These are phyloP conservation scores for Ceyx melanurus DNA, from an alignment of 2,113 vertebrate genomes.

Conservation along the genomic window DNA sequence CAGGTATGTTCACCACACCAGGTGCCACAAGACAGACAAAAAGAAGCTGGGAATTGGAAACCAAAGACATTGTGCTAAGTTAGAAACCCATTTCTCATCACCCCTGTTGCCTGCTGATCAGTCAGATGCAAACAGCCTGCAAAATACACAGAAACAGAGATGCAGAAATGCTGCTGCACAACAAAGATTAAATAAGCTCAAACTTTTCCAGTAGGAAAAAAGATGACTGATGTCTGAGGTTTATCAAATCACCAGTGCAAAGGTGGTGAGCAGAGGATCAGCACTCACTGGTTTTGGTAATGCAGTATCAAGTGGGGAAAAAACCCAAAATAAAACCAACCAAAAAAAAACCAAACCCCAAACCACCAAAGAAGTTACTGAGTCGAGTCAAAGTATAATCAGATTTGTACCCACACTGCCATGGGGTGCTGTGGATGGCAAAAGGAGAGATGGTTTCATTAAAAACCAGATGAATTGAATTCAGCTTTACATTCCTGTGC, in stretches of 20 bases:
- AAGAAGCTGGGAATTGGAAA: neutral
- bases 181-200: neutral
- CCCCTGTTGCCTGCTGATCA: neutral
- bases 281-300: neutral
- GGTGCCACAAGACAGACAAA: neutral
- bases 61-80: neutral
- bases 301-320: neutral
- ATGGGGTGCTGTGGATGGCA: neutral
- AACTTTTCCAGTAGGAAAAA: neutral
- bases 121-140: neutral
- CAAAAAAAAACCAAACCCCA: neutral
- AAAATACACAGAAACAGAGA: neutral
- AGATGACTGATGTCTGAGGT: neutral
- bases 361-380: neutral
- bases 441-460: neutral
- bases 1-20: neutral
- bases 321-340: neutral
- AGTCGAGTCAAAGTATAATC: neutral
- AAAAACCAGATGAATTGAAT: neutral
- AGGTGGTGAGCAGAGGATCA: neutral
- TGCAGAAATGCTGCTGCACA: neutral
- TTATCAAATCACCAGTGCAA: neutral
- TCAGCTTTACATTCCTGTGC: neutral
- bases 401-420: neutral
- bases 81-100: neutral